Evolutionary conservation across 1,140 invertebrate genomes (phyloP), one percentile per base, ranked within the genome.

Genomic region (Aleiodes sp.): DNA sequence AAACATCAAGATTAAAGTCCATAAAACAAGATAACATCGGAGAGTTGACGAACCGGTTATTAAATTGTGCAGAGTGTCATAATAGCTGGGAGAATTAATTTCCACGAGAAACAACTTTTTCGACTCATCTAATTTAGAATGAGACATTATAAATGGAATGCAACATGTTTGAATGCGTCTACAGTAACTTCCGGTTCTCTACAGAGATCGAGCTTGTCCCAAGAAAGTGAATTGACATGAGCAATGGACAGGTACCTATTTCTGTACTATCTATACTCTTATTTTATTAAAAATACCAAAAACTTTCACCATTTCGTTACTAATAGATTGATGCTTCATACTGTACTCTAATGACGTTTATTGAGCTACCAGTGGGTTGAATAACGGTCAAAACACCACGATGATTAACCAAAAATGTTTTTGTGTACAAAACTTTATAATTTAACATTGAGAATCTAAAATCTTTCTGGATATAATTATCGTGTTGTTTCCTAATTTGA

Each of bases 291-390:
- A n/a, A 10, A 6, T 33, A 2, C 56, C 61, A 31, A 78, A 68
- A 70, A 81, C 80, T 84, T 83, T 84, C 81, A 71, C 80, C 66
- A 67, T 76, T 82, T 80, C n/a, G n/a, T n/a, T 79, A 39, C 3
- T 60, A 14, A 14, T 39, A 12, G 33, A 62, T 62, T 8, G 33
- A 35, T 39, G 29, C 14, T 62, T 37, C 4, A n/a, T 19, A 57
- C 41, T 9, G 41, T 57, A 24, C 19, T 21, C n/a, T 21, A 21
- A 24, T 16, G 4, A 65, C 29, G 26, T 43, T 52, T 29, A 57
- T 65, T 57, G 61, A 35, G 33, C 46, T 56, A 74, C 69, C 70
- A 71, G 62, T 70, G 69, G 72, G 74, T 79, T 80, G 72, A 72
- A 75, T 82, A 81, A 81, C 79, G 79, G 79, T 81, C 67, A 70